phyloP scores from a whole-genome alignment of 1,140 invertebrate genomes.

The Euwallacea fornicatus region DNA sequence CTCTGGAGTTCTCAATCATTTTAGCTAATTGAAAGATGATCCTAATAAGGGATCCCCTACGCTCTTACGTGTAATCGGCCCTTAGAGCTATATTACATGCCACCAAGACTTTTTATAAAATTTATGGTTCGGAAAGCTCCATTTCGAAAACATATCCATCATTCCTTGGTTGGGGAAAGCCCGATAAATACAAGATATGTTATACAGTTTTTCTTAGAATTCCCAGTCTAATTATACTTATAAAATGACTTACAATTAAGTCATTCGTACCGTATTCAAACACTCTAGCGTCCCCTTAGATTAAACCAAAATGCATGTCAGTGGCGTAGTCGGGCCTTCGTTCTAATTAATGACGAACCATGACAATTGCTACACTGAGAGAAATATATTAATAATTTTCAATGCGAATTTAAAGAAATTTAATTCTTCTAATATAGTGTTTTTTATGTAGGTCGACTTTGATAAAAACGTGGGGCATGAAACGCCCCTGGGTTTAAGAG shows the following conservation, averaged over 20 bases:
- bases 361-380: no score
- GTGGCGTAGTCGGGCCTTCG: no score
- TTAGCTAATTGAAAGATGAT: slow-evolving; percentile 36
- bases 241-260: slow-evolving; percentile 34
- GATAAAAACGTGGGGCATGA: no score
- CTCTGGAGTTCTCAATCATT: slow-evolving; percentile 34
- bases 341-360: not conserved
- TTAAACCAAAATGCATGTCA: not conserved
- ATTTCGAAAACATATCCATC: slow-evolving; percentile 7
- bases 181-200: no score
- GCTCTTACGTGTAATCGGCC: slow-evolving; percentile 34
- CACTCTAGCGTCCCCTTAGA: slow-evolving; percentile 17
- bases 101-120: slow-evolving; percentile 18
- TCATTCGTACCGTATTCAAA: slow-evolving; percentile 29
- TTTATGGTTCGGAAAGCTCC: slow-evolving; percentile 16
- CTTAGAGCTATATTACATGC: slow-evolving; percentile 27
- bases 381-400: no score
- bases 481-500: slow-evolving; percentile 20
- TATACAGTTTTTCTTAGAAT: not conserved
- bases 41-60: slow-evolving; percentile 32
- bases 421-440: not conserved
- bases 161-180: no score
- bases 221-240: slow-evolving; percentile 29
- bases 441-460: not conserved
- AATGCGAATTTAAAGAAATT: not conserved